phyloP scores from a whole-genome alignment of 1,140 invertebrate species.

The Euborellia annulipes region DNA sequence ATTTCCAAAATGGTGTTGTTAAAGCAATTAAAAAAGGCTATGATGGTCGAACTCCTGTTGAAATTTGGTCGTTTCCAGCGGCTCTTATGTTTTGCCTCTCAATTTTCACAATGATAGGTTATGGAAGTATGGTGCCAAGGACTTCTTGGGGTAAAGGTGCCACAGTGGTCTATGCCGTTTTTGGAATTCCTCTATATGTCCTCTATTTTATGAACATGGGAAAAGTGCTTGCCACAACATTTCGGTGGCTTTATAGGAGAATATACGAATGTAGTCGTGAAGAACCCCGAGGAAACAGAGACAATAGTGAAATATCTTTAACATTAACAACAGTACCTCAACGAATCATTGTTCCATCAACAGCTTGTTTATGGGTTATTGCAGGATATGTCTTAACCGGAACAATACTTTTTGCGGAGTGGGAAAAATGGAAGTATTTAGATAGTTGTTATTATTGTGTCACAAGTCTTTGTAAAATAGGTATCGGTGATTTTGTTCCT shows the following conservation, averaged over 20 bases:
- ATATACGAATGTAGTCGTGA: constrained; percentile 55
- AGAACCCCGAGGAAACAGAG: constrained; percentile 1
- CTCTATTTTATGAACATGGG: constrained; percentile 83
- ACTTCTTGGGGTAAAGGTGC: constrained; percentile 80
- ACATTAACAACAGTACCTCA: constrained; percentile 29
- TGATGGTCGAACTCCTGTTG: constrained; percentile 47
- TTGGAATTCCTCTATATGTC: constrained; percentile 87
- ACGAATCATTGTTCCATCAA: constrained; percentile 74
- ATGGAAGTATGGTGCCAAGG: constrained; percentile 84
- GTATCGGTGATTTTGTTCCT: constrained; percentile 91
- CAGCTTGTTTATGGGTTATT: constrained; percentile 87
- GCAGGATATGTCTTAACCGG: constrained; percentile 78
- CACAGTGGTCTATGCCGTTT: constrained; percentile 85
- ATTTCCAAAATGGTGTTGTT: constrained; percentile 57
- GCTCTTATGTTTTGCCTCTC: constrained; percentile 76
- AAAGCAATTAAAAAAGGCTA: constrained; percentile 53
- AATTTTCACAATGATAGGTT: constrained; percentile 86
- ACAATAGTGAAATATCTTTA: background rate
- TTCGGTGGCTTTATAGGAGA: constrained; percentile 30
- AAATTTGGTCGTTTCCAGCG: constrained; percentile 70
- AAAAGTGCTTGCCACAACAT: constrained; percentile 58
- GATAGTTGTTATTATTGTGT: constrained; percentile 94
- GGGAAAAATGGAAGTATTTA: constrained; percentile 85
- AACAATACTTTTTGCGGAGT: constrained; percentile 84
- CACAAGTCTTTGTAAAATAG: constrained; percentile 79